Evolutionary conservation across 2,888 invertebrate genomes (phyloP), one percentile per base, ranked within the genome.

Genomic region (Ferdinandea cuprea): DNA sequence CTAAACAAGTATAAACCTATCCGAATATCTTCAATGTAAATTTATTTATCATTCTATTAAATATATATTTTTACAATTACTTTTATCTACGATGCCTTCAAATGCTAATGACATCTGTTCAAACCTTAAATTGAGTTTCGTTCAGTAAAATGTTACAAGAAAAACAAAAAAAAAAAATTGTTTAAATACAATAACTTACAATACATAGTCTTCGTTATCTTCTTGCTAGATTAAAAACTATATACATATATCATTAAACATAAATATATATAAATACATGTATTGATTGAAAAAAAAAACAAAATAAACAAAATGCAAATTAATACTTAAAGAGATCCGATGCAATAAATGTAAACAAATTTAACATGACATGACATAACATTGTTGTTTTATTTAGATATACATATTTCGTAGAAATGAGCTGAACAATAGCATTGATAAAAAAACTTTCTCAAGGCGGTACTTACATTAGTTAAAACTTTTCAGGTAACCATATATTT

Each of bases 141-240:
- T 77, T 83, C 44, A 50, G 40, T 71, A 0, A 54, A 76, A 71
- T 83, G 77, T 72, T 80, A 52, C 21, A 66, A 44, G 13, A 66
- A 35, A 28, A 61, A 9, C 15, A 61, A 13, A 44, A 35, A 58
- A 44, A 37, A 13, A 21, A 66, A 76, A 58, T 52, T 81, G 81
- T 81, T 81, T 61, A 66, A 74, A 74, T 50, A 37, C 56, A 65
- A 58, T 48, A 74, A 81, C 50, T 69, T 76, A 65, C 52, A 76
- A 77, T 52, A 71, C 81, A 83, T 78, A 79, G 78, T 78, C 78
- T 83, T 85, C 84, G 85, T 85, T 85, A 85, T 84, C 77, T 85
- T 85, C 83, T 85, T 85, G 83, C 78, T 84, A 84, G 84, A 56
- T 58, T 84, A 69, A 80, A 77, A 72, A 61, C 79, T 72, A 85